Percentiles rank a stretch among this genome's conserved stretches.
Conservation (phyloP, 2,113 vertebrate species). For the Phasianus colchicus region DNA sequence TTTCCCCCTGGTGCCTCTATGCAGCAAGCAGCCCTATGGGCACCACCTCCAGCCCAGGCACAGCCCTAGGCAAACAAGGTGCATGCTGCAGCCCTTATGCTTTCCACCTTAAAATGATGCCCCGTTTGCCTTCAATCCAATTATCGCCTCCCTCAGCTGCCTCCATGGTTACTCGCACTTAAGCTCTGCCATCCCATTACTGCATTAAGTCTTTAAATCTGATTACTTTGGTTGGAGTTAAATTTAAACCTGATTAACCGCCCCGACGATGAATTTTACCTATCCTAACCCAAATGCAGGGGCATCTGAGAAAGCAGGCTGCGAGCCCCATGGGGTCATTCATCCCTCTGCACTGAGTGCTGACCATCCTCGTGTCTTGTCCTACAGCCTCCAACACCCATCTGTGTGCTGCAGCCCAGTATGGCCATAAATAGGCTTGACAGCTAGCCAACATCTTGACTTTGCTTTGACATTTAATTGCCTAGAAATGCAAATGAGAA, state of each 20-base stretch:
- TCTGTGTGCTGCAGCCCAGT: not conserved
- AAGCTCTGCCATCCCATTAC: constrained; percentile 30
- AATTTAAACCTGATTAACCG: constrained; percentile 44
- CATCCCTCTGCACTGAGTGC: not conserved
- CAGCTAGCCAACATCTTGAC: constrained; percentile 26
- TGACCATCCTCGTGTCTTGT: not conserved
- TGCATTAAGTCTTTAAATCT: constrained; percentile 10
- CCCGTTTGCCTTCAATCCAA: not conserved
- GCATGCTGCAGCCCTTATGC: not conserved
- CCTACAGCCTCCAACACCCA: not conserved
- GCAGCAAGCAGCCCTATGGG: not conserved
- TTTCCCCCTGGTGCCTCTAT: not conserved
- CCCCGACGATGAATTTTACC: not conserved
- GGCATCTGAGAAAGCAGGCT: not conserved
- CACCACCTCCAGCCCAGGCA: not conserved
- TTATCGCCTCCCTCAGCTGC: not conserved
- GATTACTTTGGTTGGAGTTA: constrained; percentile 33
- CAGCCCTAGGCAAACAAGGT: not conserved
- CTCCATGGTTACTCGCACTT: not conserved
- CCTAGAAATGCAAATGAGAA: constrained; percentile 2
- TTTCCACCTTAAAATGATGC: not conserved
- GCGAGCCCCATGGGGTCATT: not conserved
- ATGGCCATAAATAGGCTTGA: not conserved
- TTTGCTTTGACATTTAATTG: constrained; percentile 40
- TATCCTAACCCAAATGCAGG: not conserved